phyloP scores from a whole-genome alignment of 2,113 vertebrate species.

The Aptenodytes forsteri region DNA sequence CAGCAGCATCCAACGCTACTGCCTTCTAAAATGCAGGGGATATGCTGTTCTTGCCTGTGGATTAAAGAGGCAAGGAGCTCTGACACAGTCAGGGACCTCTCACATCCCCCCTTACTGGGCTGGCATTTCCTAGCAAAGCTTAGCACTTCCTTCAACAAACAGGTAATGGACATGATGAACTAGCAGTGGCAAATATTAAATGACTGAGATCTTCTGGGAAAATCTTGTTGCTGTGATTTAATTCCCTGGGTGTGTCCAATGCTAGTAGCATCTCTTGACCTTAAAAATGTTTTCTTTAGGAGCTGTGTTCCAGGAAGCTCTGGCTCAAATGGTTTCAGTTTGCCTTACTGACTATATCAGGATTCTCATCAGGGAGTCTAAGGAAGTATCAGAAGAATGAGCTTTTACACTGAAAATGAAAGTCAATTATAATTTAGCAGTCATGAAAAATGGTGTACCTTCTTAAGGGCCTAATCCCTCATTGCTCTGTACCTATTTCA shows the following conservation, averaged over 20 bases:
- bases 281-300: neutral
- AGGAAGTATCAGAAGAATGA: neutral
- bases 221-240: neutral
- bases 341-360: neutral
- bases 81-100: neutral
- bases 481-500: neutral
- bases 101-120: neutral
- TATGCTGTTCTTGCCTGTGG: fast-evolving
- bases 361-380: neutral
- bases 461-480: neutral
- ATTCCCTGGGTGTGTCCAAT: neutral
- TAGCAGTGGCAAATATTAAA: neutral
- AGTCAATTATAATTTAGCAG: neutral
- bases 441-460: neutral
- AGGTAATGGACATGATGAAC: neutral
- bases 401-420: neutral
- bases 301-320: neutral
- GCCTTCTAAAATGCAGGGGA: neutral
- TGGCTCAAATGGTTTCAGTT: neutral
- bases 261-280: neutral
- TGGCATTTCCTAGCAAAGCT: neutral
- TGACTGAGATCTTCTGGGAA: neutral
- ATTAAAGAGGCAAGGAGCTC: neutral
- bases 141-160: neutral
- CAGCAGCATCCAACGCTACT: neutral